These are phyloP conservation scores for Hydraecia micacea DNA, from an alignment of 2,888 invertebrate species.

Conservation along the genomic window DNA sequence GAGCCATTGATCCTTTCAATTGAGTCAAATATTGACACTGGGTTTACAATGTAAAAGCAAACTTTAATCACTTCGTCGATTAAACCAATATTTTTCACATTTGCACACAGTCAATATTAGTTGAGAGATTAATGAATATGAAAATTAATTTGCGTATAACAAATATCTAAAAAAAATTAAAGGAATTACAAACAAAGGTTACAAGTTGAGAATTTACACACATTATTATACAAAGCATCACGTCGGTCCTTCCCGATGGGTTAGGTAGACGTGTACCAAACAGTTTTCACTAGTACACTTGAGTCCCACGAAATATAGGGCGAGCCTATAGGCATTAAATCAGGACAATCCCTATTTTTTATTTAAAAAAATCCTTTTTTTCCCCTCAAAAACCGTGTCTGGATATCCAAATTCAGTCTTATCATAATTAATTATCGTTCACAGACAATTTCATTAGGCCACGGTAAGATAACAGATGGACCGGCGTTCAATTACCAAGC, in stretches of 20 bases:
- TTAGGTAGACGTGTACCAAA: too few species aligned
- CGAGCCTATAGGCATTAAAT: too few species aligned
- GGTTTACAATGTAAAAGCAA: constrained; percentile 21
- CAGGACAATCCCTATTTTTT: too few species aligned
- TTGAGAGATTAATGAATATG: constrained; percentile 5
- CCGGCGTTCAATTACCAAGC: constrained; percentile 78
- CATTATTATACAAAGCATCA: not conserved
- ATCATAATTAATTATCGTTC: constrained; percentile 79
- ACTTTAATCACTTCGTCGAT: constrained; percentile 9
- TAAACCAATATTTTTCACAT: constrained; percentile 22
- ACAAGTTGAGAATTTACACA: not conserved
- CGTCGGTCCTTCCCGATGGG: too few species aligned
- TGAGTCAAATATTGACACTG: constrained; percentile 34
- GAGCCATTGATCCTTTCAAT: constrained; percentile 36
- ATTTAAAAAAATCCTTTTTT: not conserved
- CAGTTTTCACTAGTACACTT: not conserved
- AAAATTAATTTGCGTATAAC: constrained; percentile 4
- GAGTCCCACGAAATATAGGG: not conserved
- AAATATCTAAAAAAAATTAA: constrained; percentile 1
- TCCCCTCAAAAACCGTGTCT: not conserved
- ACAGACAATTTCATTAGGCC: constrained; percentile 79
- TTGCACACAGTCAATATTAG: constrained; percentile 5
- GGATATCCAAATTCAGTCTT: constrained; percentile 60
- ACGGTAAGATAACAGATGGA: constrained; percentile 79
- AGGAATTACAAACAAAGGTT: not conserved